Conservation (phyloP, 2,113 vertebrate genomes). For the Carettochelys insculpta region DNA sequence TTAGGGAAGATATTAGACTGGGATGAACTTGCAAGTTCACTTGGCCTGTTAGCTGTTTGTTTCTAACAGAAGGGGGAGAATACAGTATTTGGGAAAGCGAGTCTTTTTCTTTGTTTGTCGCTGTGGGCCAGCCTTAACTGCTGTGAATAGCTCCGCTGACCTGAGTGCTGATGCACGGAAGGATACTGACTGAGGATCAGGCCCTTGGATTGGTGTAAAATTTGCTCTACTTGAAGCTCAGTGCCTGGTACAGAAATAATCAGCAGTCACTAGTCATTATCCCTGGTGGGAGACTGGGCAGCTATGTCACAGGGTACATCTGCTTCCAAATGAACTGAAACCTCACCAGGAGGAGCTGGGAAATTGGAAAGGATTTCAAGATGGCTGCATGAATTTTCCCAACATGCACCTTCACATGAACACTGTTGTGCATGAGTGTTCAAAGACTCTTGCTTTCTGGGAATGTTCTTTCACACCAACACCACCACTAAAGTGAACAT, state of each 20-base stretch:
- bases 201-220: too few relatives aligned
- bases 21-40: not conserved
- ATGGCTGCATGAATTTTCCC: not conserved
- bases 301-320: not conserved
- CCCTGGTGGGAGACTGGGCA: not conserved
- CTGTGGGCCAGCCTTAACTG: fast-evolving
- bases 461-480: not conserved
- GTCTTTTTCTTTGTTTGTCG: fast-evolving
- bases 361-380: not conserved
- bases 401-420: not conserved
- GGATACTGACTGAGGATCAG: too few relatives aligned
- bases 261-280: not conserved
- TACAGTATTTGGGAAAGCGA: fast-evolving
- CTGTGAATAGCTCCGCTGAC: fast-evolving
- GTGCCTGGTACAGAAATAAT: not conserved
- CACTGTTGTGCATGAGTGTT: not conserved
- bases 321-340: not conserved
- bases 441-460: not conserved
- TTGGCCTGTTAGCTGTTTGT: not conserved
- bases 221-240: fast-evolving
- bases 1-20: fast-evolving
- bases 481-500: not conserved
- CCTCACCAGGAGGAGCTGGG: not conserved
- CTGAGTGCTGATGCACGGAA: too few relatives aligned
- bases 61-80: not conserved